Conservation (phyloP, 2,888 invertebrate species). For the Acrobasis repandana region DNA sequence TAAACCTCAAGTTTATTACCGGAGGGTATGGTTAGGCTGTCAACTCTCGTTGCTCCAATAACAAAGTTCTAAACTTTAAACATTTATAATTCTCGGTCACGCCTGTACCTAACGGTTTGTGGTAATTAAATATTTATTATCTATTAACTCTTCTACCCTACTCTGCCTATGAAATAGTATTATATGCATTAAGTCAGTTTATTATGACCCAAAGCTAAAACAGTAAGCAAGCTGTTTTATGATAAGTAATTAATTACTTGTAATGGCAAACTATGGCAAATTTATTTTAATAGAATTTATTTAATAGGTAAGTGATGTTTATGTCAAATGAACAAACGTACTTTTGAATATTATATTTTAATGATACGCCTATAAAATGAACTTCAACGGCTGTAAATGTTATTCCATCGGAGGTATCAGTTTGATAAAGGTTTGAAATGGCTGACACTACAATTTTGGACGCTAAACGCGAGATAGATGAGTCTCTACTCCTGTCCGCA, state of each 20-base stretch:
- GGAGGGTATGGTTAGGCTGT: conserved; percentile 36
- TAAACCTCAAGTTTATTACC: conserved; percentile 26
- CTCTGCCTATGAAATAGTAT: neutral
- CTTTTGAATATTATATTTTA: conserved; percentile 19
- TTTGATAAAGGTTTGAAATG: conserved; percentile 47
- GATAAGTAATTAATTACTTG: neutral
- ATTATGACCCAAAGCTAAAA: neutral
- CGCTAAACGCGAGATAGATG: conserved; percentile 64
- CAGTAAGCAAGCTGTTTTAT: neutral
- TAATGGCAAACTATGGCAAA: neutral
- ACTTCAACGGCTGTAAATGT: neutral
- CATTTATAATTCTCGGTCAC: conserved; percentile 34
- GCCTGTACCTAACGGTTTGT: conserved; percentile 24
- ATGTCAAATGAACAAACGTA: neutral
- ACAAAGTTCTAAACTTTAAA: conserved; percentile 36
- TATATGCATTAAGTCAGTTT: neutral
- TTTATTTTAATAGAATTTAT: neutral
- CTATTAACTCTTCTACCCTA: conserved; percentile 10
- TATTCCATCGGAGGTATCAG: conserved; percentile 27
- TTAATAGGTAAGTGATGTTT: neutral
- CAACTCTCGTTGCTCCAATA: conserved; percentile 35
- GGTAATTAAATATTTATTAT: conserved; percentile 20
- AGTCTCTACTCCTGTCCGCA: conserved; percentile 56
- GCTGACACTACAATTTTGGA: conserved; percentile 45
- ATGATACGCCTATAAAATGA: conserved; percentile 28